Evolutionary conservation across 2,888 invertebrate genomes (phyloP).

Genomic region (Meiosimyza platycephala): DNA sequence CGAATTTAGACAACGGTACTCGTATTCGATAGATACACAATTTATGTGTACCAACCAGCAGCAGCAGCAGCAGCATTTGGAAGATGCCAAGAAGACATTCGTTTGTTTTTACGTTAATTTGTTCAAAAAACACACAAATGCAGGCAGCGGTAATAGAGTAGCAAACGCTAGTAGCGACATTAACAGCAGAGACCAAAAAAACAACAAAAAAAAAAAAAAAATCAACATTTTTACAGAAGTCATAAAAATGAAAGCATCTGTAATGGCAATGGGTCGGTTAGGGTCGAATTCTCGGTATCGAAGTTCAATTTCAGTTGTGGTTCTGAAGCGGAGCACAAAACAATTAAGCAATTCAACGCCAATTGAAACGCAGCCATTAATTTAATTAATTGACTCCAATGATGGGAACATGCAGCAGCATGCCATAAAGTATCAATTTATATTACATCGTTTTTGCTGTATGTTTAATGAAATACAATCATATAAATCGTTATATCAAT

Average conservation of each 20-base stretch:
- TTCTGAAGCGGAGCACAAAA: not conserved
- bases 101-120: no score
- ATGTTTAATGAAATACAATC: not conserved
- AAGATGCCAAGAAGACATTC: no score
- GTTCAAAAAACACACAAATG: no score
- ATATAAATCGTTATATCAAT: no score
- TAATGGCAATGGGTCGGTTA: not conserved
- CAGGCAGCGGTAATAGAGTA: not conserved
- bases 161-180: not conserved
- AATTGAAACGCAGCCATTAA: constrained; percentile 15
- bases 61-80: no score
- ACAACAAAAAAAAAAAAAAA: not conserved
- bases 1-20: no score
- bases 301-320: no score
- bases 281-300: no score
- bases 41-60: no score
- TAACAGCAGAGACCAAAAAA: not conserved
- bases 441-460: not conserved
- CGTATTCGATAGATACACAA: no score
- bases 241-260: not conserved
- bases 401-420: no score
- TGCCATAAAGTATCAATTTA: no score
- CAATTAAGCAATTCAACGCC: constrained; percentile 19
- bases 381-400: constrained; percentile 10
- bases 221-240: not conserved